A percentile compares a stretch with the other conserved stretches of the same genome.
Evolutionary conservation across 2,797 vertebrate genomes (phyloP).

Genomic region (Acanthurus leucopareius): DNA sequence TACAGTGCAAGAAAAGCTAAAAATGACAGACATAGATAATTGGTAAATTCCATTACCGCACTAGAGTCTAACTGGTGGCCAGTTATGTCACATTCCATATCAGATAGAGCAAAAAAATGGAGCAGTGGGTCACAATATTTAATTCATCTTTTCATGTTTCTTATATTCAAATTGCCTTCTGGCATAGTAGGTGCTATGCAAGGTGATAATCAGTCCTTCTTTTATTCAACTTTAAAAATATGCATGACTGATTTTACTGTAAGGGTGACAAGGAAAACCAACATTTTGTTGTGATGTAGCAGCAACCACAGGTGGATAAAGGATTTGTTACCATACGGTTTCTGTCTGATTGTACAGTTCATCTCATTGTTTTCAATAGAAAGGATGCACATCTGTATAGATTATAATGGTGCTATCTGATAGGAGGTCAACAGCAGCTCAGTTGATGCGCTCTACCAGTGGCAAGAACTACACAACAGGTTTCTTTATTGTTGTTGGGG

Average conservation of each 20-base stretch:
- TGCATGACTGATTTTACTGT: slow-evolving; percentile 48
- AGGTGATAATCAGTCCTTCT: slow-evolving; percentile 15
- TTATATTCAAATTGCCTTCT: slow-evolving; percentile 35
- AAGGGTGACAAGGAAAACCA: slow-evolving; percentile 34
- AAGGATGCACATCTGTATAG: slow-evolving; percentile 57
- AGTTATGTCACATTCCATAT: slow-evolving; percentile 81
- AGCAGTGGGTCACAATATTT: slow-evolving; percentile 20
- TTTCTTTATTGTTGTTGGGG: slow-evolving; percentile 76
- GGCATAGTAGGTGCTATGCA: slow-evolving; percentile 50
- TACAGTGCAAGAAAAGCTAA: slow-evolving; percentile 35
- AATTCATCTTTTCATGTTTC: slow-evolving; percentile 41
- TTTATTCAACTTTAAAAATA: slow-evolving; percentile 33
- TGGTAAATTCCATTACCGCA: slow-evolving; percentile 37
- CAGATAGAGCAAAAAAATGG: slow-evolving; percentile 57
- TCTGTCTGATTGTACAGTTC: slow-evolving; percentile 55
- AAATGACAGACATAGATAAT: slow-evolving; percentile 17
- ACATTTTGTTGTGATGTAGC: slow-evolving; percentile 57
- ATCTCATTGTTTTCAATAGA: slow-evolving; percentile 38
- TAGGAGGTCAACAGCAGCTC: slow-evolving; percentile 47
- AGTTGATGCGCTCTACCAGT: slow-evolving; percentile 58
- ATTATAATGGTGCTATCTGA: slow-evolving; percentile 67
- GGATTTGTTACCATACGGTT: slow-evolving; percentile 27
- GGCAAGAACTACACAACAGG: slow-evolving; percentile 68
- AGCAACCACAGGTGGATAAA: slow-evolving; percentile 33
- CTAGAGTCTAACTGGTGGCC: slow-evolving; percentile 55